Evolutionary conservation across 2,888 invertebrate genomes (phyloP).

Genomic region (Melitaea athalia): DNA sequence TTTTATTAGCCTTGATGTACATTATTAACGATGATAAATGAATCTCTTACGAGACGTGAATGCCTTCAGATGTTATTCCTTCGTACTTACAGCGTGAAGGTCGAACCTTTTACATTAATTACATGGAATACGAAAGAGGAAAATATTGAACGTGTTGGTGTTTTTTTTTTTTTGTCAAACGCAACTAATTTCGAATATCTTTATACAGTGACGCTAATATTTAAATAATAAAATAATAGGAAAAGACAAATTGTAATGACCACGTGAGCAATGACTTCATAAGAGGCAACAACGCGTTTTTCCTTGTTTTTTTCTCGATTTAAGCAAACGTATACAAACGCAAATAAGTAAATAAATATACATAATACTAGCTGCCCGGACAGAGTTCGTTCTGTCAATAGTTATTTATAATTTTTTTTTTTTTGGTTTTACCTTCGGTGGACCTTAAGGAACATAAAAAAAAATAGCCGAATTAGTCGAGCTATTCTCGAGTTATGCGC

Average conservation of each 20-base stretch:
- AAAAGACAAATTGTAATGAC: neutral
- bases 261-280: neutral
- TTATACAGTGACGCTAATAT: too few species aligned
- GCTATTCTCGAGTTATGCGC: too few species aligned
- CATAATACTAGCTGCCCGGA: too few species aligned
- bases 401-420: too few species aligned
- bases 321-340: neutral
- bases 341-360: too few species aligned
- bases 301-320: neutral
- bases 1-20: conserved; percentile 45
- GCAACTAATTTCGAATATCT: too few species aligned
- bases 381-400: too few species aligned
- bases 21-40: conserved; percentile 44
- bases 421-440: too few species aligned
- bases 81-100: neutral
- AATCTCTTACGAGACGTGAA: conserved; percentile 31
- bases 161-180: too few species aligned
- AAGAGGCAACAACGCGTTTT: neutral
- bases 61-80: conserved; percentile 12
- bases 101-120: neutral
- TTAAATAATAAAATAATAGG: neutral
- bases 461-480: too few species aligned
- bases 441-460: too few species aligned
- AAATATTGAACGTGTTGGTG: neutral
- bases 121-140: neutral